Conservation (phyloP, 2,113 vertebrate species). For the Microtus oregoni region DNA sequence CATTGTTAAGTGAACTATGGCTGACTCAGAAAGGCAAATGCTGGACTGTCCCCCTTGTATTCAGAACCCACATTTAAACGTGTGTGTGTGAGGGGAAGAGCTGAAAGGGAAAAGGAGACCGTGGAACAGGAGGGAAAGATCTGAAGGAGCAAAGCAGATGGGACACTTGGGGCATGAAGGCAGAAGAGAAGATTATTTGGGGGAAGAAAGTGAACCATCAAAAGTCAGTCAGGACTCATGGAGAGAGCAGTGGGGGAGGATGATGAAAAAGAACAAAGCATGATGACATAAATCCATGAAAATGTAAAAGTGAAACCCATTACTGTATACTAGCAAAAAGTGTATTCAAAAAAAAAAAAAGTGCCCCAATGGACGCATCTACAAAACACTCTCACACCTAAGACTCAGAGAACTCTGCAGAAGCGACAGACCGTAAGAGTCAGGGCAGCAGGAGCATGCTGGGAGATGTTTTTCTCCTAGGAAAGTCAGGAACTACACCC, state of each 20-base stretch:
- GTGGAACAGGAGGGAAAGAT: neutral
- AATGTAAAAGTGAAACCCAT: neutral
- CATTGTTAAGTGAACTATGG: neutral
- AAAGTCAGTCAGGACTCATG: no score
- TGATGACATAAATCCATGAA: neutral
- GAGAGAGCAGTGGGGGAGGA: no score
- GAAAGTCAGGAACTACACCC: neutral
- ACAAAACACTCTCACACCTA: no score
- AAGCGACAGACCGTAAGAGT: no score
- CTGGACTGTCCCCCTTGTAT: no score
- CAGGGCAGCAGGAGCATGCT: neutral
- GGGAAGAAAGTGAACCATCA: neutral
- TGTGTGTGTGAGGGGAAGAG: no score
- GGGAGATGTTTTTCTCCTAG: neutral
- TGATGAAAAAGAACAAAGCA: neutral
- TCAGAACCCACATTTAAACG: neutral
- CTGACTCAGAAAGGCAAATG: neutral
- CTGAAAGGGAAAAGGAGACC: no score
- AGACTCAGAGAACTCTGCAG: neutral
- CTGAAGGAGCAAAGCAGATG: neutral
- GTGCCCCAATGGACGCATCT: neutral
- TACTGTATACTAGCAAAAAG: neutral
- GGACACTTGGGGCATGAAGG: neutral
- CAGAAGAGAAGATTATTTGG: neutral
- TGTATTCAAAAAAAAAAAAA: conserved; percentile 22